Conservation (phyloP, 2,797 vertebrate species). For the Chaetophractus vellerosus region DNA sequence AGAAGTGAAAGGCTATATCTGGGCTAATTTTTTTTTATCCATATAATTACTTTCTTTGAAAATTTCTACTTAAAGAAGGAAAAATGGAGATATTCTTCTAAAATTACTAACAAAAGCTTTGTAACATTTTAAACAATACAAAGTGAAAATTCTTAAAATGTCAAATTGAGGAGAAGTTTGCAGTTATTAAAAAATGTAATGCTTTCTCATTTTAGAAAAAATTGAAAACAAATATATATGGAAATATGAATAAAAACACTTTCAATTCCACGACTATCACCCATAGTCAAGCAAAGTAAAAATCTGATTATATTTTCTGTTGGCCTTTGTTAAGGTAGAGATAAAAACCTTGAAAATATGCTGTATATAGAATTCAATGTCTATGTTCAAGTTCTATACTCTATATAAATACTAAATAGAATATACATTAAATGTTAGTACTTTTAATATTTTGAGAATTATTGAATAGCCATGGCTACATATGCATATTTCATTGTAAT, state of each 20-base stretch:
- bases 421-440: neutral
- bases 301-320: neutral
- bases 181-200: slow-evolving; percentile 23
- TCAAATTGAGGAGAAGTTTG: neutral
- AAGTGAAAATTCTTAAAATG: slow-evolving; percentile 16
- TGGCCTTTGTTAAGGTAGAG: neutral
- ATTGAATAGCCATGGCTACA: neutral
- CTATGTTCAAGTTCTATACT: neutral
- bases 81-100: neutral
- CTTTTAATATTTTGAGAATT: neutral
- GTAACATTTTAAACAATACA: neutral
- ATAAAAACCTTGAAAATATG: too few species aligned
- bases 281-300: neutral
- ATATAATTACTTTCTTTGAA: slow-evolving; percentile 45
- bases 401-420: neutral
- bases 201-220: slow-evolving; percentile 6
- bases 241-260: neutral
- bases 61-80: neutral
- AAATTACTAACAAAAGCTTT: neutral
- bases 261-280: neutral
- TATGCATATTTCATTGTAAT: neutral
- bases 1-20: slow-evolving; percentile 58
- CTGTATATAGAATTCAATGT: neutral
- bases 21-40: slow-evolving; percentile 17
- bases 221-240: neutral